phyloP scores from a whole-genome alignment of 2,888 invertebrate genomes.

The Epistrophella euchroma region DNA sequence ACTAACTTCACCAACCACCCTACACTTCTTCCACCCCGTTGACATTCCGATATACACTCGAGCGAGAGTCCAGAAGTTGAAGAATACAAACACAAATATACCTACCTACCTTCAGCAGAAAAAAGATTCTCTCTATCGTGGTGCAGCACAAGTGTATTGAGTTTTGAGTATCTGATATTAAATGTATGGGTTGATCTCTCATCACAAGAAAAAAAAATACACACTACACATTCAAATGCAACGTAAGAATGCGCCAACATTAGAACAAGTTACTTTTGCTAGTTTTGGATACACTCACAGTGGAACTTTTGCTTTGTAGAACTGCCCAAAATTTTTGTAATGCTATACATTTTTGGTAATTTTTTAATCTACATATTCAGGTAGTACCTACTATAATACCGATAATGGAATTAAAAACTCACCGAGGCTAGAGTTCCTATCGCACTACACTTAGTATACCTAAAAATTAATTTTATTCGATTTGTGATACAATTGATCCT shows the following conservation, averaged over 20 bases:
- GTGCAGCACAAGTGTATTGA: constrained; percentile 30
- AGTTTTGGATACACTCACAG: constrained; percentile 1
- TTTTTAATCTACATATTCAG: too few relatives aligned
- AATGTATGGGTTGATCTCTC: constrained; percentile 29
- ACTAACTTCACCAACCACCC: constrained; percentile 48
- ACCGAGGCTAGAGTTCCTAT: too few relatives aligned
- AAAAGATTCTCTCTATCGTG: constrained; percentile 38
- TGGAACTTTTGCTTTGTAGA: background rate
- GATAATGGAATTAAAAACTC: too few relatives aligned
- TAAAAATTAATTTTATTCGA: too few relatives aligned
- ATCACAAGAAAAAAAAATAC: constrained; percentile 77
- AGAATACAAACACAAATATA: constrained; percentile 34
- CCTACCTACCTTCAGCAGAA: background rate
- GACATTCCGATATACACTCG: constrained; percentile 69
- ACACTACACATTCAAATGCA: constrained; percentile 77
- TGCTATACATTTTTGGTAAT: too few relatives aligned
- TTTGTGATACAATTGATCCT: too few relatives aligned
- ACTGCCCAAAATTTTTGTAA: background rate
- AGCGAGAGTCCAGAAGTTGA: constrained; percentile 42
- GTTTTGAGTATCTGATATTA: constrained; percentile 40
- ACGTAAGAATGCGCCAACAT: constrained; percentile 40
- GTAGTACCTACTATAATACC: too few relatives aligned
- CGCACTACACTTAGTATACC: too few relatives aligned
- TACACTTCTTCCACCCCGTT: constrained; percentile 68
- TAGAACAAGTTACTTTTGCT: constrained; percentile 48